Evolutionary conservation across 2,113 vertebrate species (phyloP), one percentile per base, ranked within the genome.

Genomic region (Aegotheles bennettii): DNA sequence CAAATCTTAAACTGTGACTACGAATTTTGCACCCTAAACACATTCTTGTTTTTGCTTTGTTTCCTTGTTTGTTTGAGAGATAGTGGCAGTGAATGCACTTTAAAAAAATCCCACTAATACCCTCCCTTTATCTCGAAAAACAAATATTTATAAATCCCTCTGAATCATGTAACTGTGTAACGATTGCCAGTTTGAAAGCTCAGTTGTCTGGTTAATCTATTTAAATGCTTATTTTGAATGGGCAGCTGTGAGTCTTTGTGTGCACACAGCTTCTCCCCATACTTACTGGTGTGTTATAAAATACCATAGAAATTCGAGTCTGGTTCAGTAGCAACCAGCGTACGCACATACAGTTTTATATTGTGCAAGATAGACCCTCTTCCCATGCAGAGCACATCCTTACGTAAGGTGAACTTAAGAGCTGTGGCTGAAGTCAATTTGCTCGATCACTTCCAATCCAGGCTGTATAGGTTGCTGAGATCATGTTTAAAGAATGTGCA

Each of bases 151-250:
- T 73, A 95, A 87, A 90, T 77, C 85, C 85, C 11, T 93, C 42
- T 70, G 85, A 90, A 85, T 94, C 87, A 57, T 53, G 53, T 91
- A 86, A 59, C 92, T 90, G 42, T 71, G 54, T 77, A 90, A 73
- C 1, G 2, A 63, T 23, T 71, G 51, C 43, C 11, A 60, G 50
- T 93, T 81, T 94, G 88, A 90, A 90, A 90, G 68, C 67, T 47
- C 75, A 77, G 75, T 93, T 95, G 68, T 77, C 90, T 93, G 51
- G 31, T 86, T 94, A 92, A 95, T 95, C 87, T 75, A 64, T 93
- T 94, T 88, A 88, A 95, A 86, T 95, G 60, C 87, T 90, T 83
- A 84, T 94, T 96, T 96, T 86, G 51, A 90, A 90, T 77, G 79
- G 90, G 71, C 85, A 95, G 84, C 93, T 84, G 70, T 86, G 59